Base-by-base conservation (phyloP, 2,888 invertebrate genomes). In the Xanthorhoe designata region DNA sequence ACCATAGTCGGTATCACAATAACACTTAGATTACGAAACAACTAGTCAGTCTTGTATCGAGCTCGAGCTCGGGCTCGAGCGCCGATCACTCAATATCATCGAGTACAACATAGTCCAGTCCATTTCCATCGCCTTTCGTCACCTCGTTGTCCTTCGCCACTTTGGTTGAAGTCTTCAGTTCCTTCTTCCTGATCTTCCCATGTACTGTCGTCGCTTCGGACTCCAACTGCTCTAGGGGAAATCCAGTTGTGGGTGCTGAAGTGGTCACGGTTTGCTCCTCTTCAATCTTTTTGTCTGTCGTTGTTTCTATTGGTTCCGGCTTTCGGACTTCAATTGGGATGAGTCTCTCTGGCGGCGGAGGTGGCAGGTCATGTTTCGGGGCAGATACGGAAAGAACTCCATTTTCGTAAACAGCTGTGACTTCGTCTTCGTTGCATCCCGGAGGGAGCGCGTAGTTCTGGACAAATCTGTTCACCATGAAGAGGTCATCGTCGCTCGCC, bases 131-230 rank as follows among this genome's bases (percentile, higher is more conserved):
- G 0, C 86, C 87, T 71, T 92, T 92, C 0, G 87, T 82, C 15
- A 92, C 92, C 81, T 92, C 92, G 66, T 93, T 93, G 67, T 91
- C 91, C 64, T 90, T 90, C 1, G 85, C 72, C 2, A 83, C 83
- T 73, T 92, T 91, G 1, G 84, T 83, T 1, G 85, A 84, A 0
- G 81, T 83, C 62, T 92, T 93, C 18, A 93, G 73, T 19, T 92
- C 93, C 78, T 93, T 93, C 81, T 93, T 93, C 59, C 92, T 83
- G n/a, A 90, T 92, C 74, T 92, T 93, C 0, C 93, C 92, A 0
- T 91, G 89, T 0, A 90, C 89, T 2, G 91, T 90, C 1, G 89
- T 88, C 72, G 90, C 91, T 8, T 83, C 78, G 13, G 82, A 47
- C 10, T 89, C 90, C 10, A 87, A 61, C 63, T 88, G 85, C 38